Percentiles rank a stretch among this genome's conserved stretches.
Conservation (phyloP, 2,888 invertebrate genomes). For the Drosophila infuscata region DNA sequence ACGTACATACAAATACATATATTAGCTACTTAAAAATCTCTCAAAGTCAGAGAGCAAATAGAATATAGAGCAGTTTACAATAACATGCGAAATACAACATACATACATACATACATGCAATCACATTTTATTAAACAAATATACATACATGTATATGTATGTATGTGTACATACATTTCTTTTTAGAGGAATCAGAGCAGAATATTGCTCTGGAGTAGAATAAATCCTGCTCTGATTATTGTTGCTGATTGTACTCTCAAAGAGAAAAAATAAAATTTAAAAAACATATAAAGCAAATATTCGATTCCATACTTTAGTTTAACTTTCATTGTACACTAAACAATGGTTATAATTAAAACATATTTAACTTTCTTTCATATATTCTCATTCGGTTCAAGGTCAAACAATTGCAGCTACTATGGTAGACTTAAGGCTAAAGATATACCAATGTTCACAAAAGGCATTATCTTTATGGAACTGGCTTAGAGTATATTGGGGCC, state of each 20-base stretch:
- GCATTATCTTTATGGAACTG: constrained; percentile 21
- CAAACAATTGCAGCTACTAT: not conserved
- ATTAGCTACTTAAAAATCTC: not conserved
- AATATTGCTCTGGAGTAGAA: not conserved
- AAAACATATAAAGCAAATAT: no score
- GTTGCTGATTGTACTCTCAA: not conserved
- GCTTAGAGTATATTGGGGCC: constrained; percentile 25
- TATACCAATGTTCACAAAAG: not conserved
- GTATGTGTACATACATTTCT: not conserved
- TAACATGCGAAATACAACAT: not conserved
- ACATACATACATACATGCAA: not conserved
- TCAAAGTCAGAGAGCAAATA: constrained; percentile 2
- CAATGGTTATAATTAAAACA: not conserved
- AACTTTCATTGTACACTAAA: not conserved
- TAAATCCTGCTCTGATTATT: not conserved
- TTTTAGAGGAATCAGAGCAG: not conserved
- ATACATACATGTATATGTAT: not conserved
- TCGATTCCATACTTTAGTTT: not conserved
- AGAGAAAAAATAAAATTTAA: not conserved
- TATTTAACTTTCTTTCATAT: not conserved
- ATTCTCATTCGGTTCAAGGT: not conserved
- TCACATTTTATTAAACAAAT: no score
- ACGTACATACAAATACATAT: not conserved
- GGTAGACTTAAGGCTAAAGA: not conserved
- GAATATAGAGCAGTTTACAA: constrained; percentile 10